These are phyloP conservation scores for Cyrtorhinus lividipennis DNA, from an alignment of 1,140 invertebrate species.

Conservation along the genomic window DNA sequence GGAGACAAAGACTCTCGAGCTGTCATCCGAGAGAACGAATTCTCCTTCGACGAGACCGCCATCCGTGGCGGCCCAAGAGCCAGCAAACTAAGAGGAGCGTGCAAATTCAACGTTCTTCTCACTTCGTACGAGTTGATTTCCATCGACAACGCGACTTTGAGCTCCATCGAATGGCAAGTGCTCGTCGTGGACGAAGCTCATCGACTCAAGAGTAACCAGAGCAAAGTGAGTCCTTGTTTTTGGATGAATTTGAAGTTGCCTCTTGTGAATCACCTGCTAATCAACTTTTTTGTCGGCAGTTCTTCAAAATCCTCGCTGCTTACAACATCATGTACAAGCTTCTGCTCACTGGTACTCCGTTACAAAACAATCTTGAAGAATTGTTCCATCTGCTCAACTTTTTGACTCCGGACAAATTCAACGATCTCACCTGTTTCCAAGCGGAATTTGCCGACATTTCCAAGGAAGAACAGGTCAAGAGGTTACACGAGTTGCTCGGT, in stretches of 20 bases:
- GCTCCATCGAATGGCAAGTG: slow-evolving; percentile 98
- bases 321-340: slow-evolving; percentile 96
- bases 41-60: slow-evolving; percentile 92
- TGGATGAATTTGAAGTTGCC: no score
- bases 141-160: slow-evolving; percentile 90
- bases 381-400: slow-evolving; percentile 98
- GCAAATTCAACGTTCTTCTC: slow-evolving; percentile 97
- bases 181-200: slow-evolving; percentile 99
- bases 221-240: slow-evolving; percentile 68
- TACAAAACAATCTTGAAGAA: slow-evolving; percentile 99
- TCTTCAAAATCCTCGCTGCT: slow-evolving; percentile 85
- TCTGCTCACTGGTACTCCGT: slow-evolving; percentile 90
- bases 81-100: slow-evolving; percentile 59
- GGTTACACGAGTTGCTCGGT: slow-evolving; percentile 93
- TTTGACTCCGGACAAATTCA: slow-evolving; percentile 89
- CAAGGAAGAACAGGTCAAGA: slow-evolving; percentile 99
- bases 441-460: slow-evolving; percentile 98
- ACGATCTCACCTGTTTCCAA: slow-evolving; percentile 87
- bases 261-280: no score
- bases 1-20: slow-evolving; percentile 96
- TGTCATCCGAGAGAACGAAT: slow-evolving; percentile 90
- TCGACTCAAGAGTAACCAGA: slow-evolving; percentile 96
- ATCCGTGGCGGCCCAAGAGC: slow-evolving; percentile 53
- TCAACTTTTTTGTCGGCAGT: no score
- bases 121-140: slow-evolving; percentile 98